Base-by-base conservation (phyloP, 2,113 vertebrate species). In the Macroglossus sobrinus region DNA sequence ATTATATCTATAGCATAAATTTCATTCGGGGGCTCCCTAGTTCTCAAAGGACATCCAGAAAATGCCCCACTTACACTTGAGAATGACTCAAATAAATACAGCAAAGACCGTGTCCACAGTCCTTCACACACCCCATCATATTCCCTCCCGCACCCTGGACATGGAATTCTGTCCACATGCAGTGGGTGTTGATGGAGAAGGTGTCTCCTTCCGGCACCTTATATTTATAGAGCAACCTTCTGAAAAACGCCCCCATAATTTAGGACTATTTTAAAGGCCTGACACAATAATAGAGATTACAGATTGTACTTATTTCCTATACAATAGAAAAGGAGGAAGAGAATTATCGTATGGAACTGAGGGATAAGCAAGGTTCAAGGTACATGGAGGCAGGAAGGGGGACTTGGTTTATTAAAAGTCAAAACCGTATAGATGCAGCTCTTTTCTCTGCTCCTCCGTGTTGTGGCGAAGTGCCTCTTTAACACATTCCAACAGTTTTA, bases 321-420 rank as follows among this genome's bases (percentile, higher is more conserved):
- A 7, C 47, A 26, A 88, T 79, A 79, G 9, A 24, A 78, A 89
- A 84, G 15, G 16, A 28, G 5, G 0, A 66, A 66, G 38, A 55
- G 19, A 64, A 53, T 35, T 40, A 55, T 22, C 15, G 78, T n/a
- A 38, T 33, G 59, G 50, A 40, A 12, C 4, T 3, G 1, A 57
- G 47, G 72, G 5, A 2, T 6, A 14, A 5, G 5, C 15, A 12
- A 78, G 33, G 2, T 53, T 14, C n/a, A 40, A 88, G 59, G 4
- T 7, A 5, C 50, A 35, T 1, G 4, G 4, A 1, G 8, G 19
- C 7, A 12, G 1, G 5, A 50, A 10, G 10, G 3, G 7, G 57
- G 38, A 14, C 7, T 78, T 24, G 45, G 35, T 19, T 78, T 38
- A 47, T 76, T 38, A 47, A 35, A 80, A 38, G 26, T 47, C 68